Evolutionary conservation across 2,888 invertebrate species (phyloP).

Genomic region (Amphipoea lucens): DNA sequence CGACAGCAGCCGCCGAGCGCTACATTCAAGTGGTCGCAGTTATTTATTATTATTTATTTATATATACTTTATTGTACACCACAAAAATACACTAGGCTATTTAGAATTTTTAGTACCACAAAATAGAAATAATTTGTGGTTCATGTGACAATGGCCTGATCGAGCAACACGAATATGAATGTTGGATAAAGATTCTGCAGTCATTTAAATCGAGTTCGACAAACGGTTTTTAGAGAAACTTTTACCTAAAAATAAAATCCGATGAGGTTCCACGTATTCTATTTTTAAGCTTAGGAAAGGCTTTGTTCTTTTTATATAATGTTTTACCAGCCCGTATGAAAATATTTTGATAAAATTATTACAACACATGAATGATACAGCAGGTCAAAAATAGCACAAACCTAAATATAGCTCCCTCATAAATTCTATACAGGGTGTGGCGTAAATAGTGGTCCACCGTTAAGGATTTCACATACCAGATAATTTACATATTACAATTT

Average conservation of each 20-base stretch:
- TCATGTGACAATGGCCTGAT: not conserved
- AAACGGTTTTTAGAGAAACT: not conserved
- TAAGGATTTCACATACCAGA: no score
- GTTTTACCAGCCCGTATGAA: not conserved
- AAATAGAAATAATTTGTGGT: not conserved
- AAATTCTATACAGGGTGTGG: constrained; percentile 8
- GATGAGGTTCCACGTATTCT: not conserved
- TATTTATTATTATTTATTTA: no score
- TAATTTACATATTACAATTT: no score
- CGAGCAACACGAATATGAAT: no score
- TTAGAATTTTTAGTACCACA: not conserved
- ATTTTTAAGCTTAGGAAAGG: not conserved
- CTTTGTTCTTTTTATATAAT: not conserved
- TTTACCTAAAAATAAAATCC: not conserved
- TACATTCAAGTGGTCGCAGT: not conserved
- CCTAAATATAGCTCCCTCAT: constrained; percentile 22
- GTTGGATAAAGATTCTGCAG: not conserved
- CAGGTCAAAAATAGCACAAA: constrained; percentile 17
- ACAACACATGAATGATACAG: not conserved
- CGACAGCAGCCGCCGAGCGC: not conserved
- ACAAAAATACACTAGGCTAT: no score
- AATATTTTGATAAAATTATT: constrained; percentile 11
- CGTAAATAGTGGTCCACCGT: no score
- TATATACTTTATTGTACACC: no score
- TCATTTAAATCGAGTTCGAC: not conserved